Conservation (phyloP, 2,888 invertebrate genomes). For the Plagodis dolabraria region DNA sequence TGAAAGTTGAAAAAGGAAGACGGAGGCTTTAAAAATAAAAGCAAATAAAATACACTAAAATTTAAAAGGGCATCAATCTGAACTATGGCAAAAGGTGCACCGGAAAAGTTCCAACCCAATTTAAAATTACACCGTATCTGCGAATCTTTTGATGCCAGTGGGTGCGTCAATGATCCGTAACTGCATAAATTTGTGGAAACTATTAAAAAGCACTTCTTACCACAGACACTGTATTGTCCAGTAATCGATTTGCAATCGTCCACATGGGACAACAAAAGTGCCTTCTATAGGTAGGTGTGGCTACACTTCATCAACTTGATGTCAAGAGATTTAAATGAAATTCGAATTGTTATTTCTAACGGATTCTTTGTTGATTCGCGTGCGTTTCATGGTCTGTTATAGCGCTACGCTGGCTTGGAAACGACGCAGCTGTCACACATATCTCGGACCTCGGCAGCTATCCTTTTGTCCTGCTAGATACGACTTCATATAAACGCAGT, state of each 20-base stretch:
- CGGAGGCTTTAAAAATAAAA: too few species aligned
- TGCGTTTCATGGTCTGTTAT: constrained; percentile 74
- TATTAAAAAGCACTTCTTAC: constrained; percentile 69
- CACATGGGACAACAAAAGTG: constrained; percentile 50
- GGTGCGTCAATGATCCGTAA: constrained; percentile 74
- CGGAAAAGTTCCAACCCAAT: constrained; percentile 25
- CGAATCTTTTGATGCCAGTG: constrained; percentile 55
- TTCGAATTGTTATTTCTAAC: constrained; percentile 73
- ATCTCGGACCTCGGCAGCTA: constrained; percentile 70
- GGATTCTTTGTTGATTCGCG: constrained; percentile 68
- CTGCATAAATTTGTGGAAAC: constrained; percentile 65
- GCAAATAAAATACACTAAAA: not conserved
- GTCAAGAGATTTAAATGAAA: constrained; percentile 67
- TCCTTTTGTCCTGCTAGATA: constrained; percentile 73
- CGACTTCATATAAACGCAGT: constrained; percentile 84
- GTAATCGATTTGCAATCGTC: constrained; percentile 62
- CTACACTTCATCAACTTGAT: constrained; percentile 61
- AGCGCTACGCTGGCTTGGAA: constrained; percentile 61
- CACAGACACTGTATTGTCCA: constrained; percentile 55
- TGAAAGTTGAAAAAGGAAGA: not conserved
- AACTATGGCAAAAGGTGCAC: constrained; percentile 19
- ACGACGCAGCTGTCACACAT: constrained; percentile 78
- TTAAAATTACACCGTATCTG: constrained; percentile 52
- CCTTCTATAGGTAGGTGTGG: constrained; percentile 70
- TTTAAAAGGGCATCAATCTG: constrained; percentile 21